Conservation (phyloP, 2,888 invertebrate genomes). For the Eilema depressum region DNA sequence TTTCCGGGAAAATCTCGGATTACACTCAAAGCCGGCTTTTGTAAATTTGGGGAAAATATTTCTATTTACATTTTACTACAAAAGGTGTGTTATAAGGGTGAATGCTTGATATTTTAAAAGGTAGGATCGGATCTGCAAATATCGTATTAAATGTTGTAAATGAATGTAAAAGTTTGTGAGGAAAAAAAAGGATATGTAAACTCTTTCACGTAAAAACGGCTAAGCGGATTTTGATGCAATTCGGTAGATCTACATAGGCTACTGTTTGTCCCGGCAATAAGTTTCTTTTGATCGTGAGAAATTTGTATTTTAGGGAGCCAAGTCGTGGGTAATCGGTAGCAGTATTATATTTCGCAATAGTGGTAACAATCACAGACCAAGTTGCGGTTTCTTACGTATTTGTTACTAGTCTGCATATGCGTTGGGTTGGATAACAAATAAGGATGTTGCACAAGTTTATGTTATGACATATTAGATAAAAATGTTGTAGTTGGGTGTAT, state of each 20-base stretch:
- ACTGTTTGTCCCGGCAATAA: not conserved
- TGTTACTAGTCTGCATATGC: constrained; percentile 22
- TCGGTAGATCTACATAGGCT: too few species aligned
- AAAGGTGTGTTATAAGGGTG: constrained; percentile 1
- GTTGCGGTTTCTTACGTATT: constrained; percentile 40
- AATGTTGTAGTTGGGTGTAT: not conserved
- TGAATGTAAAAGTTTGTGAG: too few species aligned
- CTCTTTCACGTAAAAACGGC: too few species aligned
- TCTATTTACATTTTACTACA: constrained; percentile 2
- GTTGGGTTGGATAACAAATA: constrained; percentile 7
- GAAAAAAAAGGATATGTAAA: too few species aligned
- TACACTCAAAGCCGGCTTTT: constrained; percentile 1
- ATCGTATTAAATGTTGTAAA: not conserved
- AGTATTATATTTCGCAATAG: constrained; percentile 24
- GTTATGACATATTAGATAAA: not conserved
- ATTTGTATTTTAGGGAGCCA: not conserved
- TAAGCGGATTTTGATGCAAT: too few species aligned
- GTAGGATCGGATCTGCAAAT: constrained; percentile 22
- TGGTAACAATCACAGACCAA: constrained; percentile 28
- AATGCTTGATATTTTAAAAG: not conserved
- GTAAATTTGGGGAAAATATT: constrained; percentile 9
- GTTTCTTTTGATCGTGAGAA: too few species aligned
- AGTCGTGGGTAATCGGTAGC: not conserved
- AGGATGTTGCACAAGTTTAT: constrained; percentile 10
- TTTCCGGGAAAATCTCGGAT: constrained; percentile 9